A percentile compares a stretch with the other conserved stretches of the same genome.
Evolutionary conservation across 2,113 vertebrate species (phyloP).

Genomic region (Peromyscus californicus): DNA sequence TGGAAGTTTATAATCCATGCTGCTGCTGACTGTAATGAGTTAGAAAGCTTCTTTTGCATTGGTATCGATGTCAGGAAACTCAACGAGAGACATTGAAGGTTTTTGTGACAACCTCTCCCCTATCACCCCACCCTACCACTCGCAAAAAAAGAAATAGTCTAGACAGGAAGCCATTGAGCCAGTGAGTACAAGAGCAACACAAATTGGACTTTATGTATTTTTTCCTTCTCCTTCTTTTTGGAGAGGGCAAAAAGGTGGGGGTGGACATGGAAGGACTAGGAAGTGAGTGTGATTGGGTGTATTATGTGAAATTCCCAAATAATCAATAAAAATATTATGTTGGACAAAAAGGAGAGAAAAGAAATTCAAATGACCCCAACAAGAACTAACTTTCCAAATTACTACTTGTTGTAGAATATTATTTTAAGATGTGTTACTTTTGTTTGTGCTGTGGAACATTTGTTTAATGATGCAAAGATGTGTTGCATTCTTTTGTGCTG

Average conservation of each 20-base stretch:
- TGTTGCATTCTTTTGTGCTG: too few species aligned
- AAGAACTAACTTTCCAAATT: not conserved
- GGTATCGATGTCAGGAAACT: too few species aligned
- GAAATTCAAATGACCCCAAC: not conserved
- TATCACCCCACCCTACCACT: not conserved
- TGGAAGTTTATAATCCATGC: too few species aligned
- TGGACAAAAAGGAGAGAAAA: not conserved
- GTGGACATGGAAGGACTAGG: not conserved
- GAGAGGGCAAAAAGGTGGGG: too few species aligned
- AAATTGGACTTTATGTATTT: not conserved
- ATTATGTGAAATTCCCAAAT: not conserved
- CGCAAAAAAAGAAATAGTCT: not conserved
- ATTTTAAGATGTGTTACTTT: too few species aligned
- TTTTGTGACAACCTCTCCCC: not conserved
- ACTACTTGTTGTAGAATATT: too few species aligned
- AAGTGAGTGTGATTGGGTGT: not conserved
- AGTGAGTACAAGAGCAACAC: not conserved
- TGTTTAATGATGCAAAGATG: too few species aligned
- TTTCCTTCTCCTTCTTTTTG: not conserved
- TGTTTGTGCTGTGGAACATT: too few species aligned
- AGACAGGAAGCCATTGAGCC: not conserved
- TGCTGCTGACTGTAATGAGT: too few species aligned
- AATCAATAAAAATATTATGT: not conserved
- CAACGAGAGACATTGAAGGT: not conserved
- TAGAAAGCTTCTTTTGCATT: too few species aligned